Evolutionary conservation across 2,113 vertebrate genomes (phyloP), one percentile per base, ranked within the genome.

Genomic region (Erythrolamprus reginae): DNA sequence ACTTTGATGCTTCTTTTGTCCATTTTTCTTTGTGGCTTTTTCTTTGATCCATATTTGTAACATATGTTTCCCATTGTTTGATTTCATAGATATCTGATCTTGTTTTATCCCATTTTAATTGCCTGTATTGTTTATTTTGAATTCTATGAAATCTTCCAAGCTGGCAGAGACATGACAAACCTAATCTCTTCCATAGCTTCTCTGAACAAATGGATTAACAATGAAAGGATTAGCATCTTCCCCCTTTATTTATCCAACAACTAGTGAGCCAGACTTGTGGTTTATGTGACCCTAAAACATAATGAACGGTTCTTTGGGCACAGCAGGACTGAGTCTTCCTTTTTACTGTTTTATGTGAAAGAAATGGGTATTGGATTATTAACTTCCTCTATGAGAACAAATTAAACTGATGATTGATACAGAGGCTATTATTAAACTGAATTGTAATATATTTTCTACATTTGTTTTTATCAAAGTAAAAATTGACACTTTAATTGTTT

Each of bases 401-500:
- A 91, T 91, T 94, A 96, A 93, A 42, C 55, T 94, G 90, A 82
- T 77, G 92, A 90, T 88, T 47, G 85, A n/a, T 89, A 82, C 0
- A 90, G 86, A 96, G 90, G 94, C 94, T 96, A 90, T 93, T n/a
- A 17, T 38, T 86, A 38, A 86, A 92, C 8, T 91, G 48, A 92
- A 95, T 21, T 77, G 17, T 9, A 77, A 42, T 38, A 13, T 65
- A 23, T 82, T 92, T 86, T 21, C 89, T 70, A 2, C 87, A 77
- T 93, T 86, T 85, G 3, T 53, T 83, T 58, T 38, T 13, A 58
- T 89, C 90, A 92, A 89, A 87, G 1, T 9, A 55, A 51, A 90
- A 82, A 88, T 91, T 93, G 77, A 86, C n/a, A 87, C 86, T 24
- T 82, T 89, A 90, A 88, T 93, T 28, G 86, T 2, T 33, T 77